Evolutionary conservation across 2,113 vertebrate genomes (phyloP).

Genomic region (Embiotoca jacksoni): DNA sequence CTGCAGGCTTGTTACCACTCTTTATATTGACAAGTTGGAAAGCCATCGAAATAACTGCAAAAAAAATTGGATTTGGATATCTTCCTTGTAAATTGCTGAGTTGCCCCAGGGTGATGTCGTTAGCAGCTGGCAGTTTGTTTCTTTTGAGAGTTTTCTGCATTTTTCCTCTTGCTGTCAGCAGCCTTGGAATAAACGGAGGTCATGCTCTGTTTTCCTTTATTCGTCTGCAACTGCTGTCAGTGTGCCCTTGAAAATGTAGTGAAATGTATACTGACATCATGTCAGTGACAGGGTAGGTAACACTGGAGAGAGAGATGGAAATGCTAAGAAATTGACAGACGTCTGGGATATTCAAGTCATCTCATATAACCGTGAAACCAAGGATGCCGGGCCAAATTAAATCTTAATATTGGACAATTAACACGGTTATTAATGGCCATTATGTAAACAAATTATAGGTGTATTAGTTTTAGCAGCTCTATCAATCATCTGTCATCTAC

Average conservation of each 20-base stretch:
- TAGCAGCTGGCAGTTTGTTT: slow-evolving; percentile 42
- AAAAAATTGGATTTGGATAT: slow-evolving; percentile 1
- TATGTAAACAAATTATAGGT: too few relatives aligned
- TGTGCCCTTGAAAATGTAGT: slow-evolving; percentile 36
- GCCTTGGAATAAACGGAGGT: slow-evolving; percentile 39
- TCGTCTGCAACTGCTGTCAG: slow-evolving; percentile 19
- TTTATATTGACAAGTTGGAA: neutral
- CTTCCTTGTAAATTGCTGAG: slow-evolving; percentile 42
- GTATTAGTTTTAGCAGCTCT: too few relatives aligned
- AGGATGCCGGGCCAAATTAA: too few relatives aligned
- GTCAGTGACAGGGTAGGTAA: slow-evolving; percentile 14
- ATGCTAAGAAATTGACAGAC: neutral
- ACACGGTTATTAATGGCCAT: too few relatives aligned
- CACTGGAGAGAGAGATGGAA: neutral
- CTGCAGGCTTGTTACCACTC: slow-evolving; percentile 18
- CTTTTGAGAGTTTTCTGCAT: slow-evolving; percentile 24
- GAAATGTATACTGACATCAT: slow-evolving; percentile 3
- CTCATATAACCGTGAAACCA: too few relatives aligned
- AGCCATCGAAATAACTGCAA: slow-evolving; percentile 20
- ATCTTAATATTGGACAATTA: too few relatives aligned
- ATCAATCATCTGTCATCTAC: too few relatives aligned
- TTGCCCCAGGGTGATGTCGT: slow-evolving; percentile 31
- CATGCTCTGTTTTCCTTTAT: slow-evolving; percentile 24
- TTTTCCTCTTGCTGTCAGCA: slow-evolving; percentile 47
- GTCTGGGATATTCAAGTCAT: too few relatives aligned